Conservation (phyloP, 2,888 invertebrate species). For the Pemphredon lugubris region DNA sequence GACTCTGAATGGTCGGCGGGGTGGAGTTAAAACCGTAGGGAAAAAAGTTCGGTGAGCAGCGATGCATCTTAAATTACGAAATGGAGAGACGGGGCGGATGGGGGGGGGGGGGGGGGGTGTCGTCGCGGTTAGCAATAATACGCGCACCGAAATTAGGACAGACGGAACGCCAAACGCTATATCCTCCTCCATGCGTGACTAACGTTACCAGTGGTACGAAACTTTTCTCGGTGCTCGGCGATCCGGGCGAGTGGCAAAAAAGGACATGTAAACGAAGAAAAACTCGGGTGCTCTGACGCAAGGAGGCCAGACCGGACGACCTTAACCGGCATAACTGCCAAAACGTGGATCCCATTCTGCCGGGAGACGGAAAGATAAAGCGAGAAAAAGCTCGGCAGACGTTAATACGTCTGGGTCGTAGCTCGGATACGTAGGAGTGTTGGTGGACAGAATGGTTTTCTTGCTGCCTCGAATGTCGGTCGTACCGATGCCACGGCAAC, state of each 20-base stretch:
- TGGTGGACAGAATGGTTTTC: slow-evolving; percentile 40
- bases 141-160: neutral
- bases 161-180: neutral
- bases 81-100: too few species aligned
- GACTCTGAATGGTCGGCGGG: too few species aligned
- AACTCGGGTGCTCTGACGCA: slow-evolving; percentile 37
- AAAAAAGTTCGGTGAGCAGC: too few species aligned
- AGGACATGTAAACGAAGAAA: slow-evolving; percentile 14
- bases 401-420: slow-evolving; percentile 39
- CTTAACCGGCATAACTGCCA: slow-evolving; percentile 57
- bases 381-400: slow-evolving; percentile 50
- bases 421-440: neutral
- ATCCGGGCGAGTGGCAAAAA: slow-evolving; percentile 2
- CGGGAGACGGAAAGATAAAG: slow-evolving; percentile 39
- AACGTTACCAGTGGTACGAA: neutral
- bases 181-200: neutral
- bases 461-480: slow-evolving; percentile 47
- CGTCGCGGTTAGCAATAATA: too few species aligned
- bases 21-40: too few species aligned
- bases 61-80: too few species aligned
- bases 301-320: slow-evolving; percentile 12
- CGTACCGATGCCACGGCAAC: slow-evolving; percentile 34
- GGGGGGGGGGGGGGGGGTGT: too few species aligned
- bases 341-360: slow-evolving; percentile 58
- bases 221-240: neutral